These are phyloP conservation scores for Lasius fuliginosus DNA, from an alignment of 2,888 invertebrate species.

Conservation along the genomic window DNA sequence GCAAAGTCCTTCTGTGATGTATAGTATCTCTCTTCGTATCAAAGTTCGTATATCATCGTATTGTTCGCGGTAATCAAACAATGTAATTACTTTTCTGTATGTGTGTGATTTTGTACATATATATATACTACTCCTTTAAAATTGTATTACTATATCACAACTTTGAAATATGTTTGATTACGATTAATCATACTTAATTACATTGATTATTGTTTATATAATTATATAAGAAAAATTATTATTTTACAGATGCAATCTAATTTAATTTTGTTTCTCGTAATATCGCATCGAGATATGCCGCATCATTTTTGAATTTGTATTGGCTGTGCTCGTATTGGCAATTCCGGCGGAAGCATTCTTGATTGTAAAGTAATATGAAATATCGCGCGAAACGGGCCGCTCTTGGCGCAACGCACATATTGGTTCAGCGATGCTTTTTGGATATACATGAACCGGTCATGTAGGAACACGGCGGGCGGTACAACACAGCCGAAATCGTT, in stretches of 20 bases:
- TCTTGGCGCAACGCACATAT: constrained; percentile 48
- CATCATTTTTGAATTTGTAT: neutral
- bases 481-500: constrained; percentile 64
- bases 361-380: constrained; percentile 54
- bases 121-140: neutral
- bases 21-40: neutral
- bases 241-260: neutral
- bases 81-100: neutral
- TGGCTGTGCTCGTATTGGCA: constrained; percentile 10
- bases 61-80: neutral
- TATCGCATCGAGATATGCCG: neutral
- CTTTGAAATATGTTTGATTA: neutral
- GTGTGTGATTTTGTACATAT: neutral
- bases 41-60: neutral
- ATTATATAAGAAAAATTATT: neutral
- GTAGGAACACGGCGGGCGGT: constrained; percentile 6
- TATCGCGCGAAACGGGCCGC: constrained; percentile 23
- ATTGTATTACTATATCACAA: neutral
- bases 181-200: neutral
- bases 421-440: constrained; percentile 42
- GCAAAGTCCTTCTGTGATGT: neutral
- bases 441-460: constrained; percentile 20
- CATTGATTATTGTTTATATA: neutral
- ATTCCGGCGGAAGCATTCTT: neutral
- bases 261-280: neutral